These are phyloP conservation scores for Oophaga pumilio DNA, from an alignment of 2,113 vertebrate genomes.

Conservation along the genomic window DNA sequence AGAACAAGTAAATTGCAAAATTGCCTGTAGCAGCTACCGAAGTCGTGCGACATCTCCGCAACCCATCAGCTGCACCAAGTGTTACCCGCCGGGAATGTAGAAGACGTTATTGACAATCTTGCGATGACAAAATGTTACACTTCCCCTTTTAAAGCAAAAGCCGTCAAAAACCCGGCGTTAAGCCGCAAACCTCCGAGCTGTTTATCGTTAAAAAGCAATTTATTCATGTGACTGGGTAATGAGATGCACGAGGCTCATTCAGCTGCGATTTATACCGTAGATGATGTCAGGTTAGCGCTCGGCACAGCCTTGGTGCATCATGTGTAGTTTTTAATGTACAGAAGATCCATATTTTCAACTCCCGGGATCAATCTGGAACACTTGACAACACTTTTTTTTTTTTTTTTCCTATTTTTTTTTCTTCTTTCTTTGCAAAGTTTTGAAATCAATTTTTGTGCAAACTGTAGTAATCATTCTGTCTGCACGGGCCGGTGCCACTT, in stretches of 20 bases:
- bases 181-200: neutral
- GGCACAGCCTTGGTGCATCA: slow-evolving; percentile 2
- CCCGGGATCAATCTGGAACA: slow-evolving; percentile 27
- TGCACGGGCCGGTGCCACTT: slow-evolving; percentile 20
- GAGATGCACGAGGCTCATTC: slow-evolving; percentile 27
- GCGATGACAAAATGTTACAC: neutral
- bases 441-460: slow-evolving; percentile 49
- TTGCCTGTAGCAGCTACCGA: no score
- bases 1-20: no score
- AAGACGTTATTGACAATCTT: neutral
- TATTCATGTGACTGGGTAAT: slow-evolving; percentile 2
- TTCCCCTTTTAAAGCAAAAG: neutral
- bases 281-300: slow-evolving; percentile 23
- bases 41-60: no score
- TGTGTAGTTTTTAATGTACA: slow-evolving; percentile 50
- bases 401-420: slow-evolving; percentile 22
- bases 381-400: slow-evolving; percentile 28
- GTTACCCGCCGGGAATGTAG: neutral
- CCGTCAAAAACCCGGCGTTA: neutral
- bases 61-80: no score
- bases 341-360: slow-evolving; percentile 47
- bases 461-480: slow-evolving; percentile 51
- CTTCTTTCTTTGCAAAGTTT: slow-evolving; percentile 16
- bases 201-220: slow-evolving; percentile 25
- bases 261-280: slow-evolving; percentile 10